Base-by-base conservation (phyloP, 2,888 invertebrate species). In the Tiphia femorata region DNA sequence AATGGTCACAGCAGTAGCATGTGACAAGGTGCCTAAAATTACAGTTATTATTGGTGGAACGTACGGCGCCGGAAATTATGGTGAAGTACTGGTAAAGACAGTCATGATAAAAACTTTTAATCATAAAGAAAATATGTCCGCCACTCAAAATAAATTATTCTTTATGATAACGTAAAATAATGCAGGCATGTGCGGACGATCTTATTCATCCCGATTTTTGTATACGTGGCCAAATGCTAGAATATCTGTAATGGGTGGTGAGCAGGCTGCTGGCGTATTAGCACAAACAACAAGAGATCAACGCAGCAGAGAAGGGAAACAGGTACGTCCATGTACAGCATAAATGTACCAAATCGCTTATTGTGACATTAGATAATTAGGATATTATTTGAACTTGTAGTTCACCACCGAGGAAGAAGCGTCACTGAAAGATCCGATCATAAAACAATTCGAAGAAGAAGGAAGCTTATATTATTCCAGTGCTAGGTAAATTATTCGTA, bases 171-270 rank as follows among this genome's bases (percentile, higher is more conserved):
- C n/a, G n/a, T n/a, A n/a, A n/a, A n/a, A n/a, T n/a, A n/a, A n/a
- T n/a, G n/a, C n/a, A 88, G 88, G 92, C 5, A 93, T 93, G 93
- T 92, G 93, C 75, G 93, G 93, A 2, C 86, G 93, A 25, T 88
- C 93, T 0, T 93, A 90, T 79, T 92, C 92, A 0, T 98, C 99
- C 0, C 88, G 97, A 72, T 99, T 99, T 80, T 84, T 99, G 41
- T 99, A 94, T 84, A 94, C 95, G 92, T 99, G 99, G 99, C 99
- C 99, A 0, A 99, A 98, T 84, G 90, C 98, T 0, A 90, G 94
- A 64, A 97, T 98, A 75, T 95, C 97, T 0, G 97, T 99, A 2
- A 99, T 99, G 99, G 99, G 97, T 2, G 99, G 98, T 0, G 93
- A 93, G 66, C 98, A 99, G 84, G 98, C 98, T 2, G 98, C 96